Conservation (phyloP, 2,888 invertebrate species). For the Platycheirus rosarum region DNA sequence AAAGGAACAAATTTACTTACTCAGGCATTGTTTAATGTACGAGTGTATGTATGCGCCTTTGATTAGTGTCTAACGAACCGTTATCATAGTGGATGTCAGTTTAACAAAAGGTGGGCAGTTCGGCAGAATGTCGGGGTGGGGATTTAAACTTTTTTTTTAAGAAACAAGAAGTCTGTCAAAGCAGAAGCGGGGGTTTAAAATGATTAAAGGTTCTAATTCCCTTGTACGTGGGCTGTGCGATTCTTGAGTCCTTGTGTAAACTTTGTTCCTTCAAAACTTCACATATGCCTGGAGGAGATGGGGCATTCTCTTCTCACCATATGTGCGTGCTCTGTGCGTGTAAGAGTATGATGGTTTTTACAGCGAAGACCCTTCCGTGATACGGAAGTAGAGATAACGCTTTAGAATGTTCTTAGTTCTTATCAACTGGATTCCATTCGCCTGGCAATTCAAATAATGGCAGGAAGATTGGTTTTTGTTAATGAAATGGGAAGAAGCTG, state of each 20-base stretch:
- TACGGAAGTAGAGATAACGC: slow-evolving; percentile 53
- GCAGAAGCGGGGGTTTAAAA: slow-evolving; percentile 44
- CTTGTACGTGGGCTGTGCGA: slow-evolving; percentile 26
- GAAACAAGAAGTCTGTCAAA: slow-evolving; percentile 15
- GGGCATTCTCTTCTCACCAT: slow-evolving; percentile 34
- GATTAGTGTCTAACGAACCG: slow-evolving; percentile 74
- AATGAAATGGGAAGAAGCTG: slow-evolving; percentile 14
- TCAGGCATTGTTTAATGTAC: slow-evolving; percentile 48
- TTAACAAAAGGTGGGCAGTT: slow-evolving; percentile 56
- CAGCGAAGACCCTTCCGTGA: slow-evolving; percentile 20
- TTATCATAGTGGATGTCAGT: slow-evolving; percentile 62
- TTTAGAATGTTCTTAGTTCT: slow-evolving; percentile 43
- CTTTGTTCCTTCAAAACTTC: slow-evolving; percentile 7
- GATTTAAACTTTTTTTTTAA: slow-evolving; percentile 54
- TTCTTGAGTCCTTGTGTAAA: not conserved
- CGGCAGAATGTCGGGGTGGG: slow-evolving; percentile 20
- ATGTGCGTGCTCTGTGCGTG: slow-evolving; percentile 36
- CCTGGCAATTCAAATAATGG: slow-evolving; percentile 64
- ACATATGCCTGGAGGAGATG: slow-evolving; percentile 2
- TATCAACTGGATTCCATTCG: slow-evolving; percentile 60
- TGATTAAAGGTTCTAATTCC: slow-evolving; percentile 65
- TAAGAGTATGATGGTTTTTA: not conserved
- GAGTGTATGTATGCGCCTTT: slow-evolving; percentile 59
- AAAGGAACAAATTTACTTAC: slow-evolving; percentile 65
- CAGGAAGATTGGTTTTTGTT: slow-evolving; percentile 14